Evolutionary conservation across 1,140 invertebrate species (phyloP).

Genomic region (Anastatus disparis): DNA sequence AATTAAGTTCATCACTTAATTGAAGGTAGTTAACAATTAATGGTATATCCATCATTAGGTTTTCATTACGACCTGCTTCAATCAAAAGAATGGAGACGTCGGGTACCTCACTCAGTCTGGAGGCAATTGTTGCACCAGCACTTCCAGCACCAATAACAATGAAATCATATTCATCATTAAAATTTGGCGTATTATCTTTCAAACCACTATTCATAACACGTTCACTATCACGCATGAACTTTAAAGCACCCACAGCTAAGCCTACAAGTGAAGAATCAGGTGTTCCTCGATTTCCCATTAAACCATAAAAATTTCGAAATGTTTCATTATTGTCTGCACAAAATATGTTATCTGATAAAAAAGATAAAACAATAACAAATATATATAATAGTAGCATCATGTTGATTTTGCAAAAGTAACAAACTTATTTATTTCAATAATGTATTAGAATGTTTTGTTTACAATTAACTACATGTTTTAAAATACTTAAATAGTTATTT

Average conservation of each 20-base stretch:
- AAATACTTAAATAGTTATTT: no score
- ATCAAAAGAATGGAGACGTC: slow-evolving; percentile 72
- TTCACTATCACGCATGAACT: slow-evolving; percentile 50
- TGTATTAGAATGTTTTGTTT: no score
- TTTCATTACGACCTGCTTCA: slow-evolving; percentile 72
- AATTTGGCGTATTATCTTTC: background rate
- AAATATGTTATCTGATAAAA: no score
- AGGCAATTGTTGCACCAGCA: background rate
- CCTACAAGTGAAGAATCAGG: background rate
- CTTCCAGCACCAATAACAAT: slow-evolving; percentile 11
- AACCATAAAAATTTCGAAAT: background rate
- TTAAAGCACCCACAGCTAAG: slow-evolving; percentile 20
- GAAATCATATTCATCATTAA: background rate
- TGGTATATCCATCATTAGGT: slow-evolving; percentile 76
- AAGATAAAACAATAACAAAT: no score
- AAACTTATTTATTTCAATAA: no score
- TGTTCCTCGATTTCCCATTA: background rate
- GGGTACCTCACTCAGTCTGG: slow-evolving; percentile 65
- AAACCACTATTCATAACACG: slow-evolving; percentile 24
- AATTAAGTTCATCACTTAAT: slow-evolving; percentile 71
- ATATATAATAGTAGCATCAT: no score
- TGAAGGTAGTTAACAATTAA: slow-evolving; percentile 73
- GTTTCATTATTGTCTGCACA: no score
- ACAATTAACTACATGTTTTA: no score
- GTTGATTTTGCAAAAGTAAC: no score